phyloP scores from a whole-genome alignment of 64 coral and sea anemone genomes.

The Actinia tenebrosa region DNA sequence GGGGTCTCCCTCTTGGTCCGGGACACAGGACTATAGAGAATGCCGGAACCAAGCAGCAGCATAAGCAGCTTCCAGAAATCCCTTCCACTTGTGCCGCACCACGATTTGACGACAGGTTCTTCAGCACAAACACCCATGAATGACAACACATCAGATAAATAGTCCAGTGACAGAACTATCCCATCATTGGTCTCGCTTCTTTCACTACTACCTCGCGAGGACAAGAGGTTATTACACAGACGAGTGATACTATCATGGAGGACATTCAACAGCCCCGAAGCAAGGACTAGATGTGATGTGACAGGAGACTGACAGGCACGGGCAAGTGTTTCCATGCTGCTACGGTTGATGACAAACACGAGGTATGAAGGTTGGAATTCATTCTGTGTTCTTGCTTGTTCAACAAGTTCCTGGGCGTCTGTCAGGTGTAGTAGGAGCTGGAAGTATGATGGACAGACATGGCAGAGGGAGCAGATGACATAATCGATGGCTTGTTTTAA shows the following conservation, averaged over 20 bases:
- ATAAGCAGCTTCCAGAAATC: slow-evolving; percentile 42
- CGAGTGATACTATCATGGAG: background rate
- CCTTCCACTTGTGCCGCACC: slow-evolving; percentile 39
- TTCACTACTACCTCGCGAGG: background rate
- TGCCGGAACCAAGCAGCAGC: background rate
- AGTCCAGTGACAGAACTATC: slow-evolving; percentile 16
- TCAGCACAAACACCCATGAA: slow-evolving; percentile 22
- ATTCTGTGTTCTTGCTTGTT: slow-evolving; percentile 1
- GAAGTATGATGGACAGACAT: slow-evolving; percentile 51
- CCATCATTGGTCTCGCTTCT: slow-evolving; percentile 20
- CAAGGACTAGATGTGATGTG: slow-evolving; percentile 40
- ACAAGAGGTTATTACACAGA: slow-evolving; percentile 5
- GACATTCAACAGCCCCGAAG: slow-evolving; percentile 47
- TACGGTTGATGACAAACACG: slow-evolving; percentile 18
- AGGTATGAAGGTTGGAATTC: background rate
- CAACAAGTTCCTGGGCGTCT: slow-evolving; percentile 33
- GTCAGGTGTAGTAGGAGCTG: slow-evolving; percentile 56
- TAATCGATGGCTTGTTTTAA: slow-evolving; percentile 85
- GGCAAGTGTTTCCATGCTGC: slow-evolving; percentile 50
- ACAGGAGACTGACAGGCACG: slow-evolving; percentile 40
- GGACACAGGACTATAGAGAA: slow-evolving; percentile 6
- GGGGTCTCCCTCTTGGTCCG: background rate
- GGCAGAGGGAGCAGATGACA: slow-evolving; percentile 61
- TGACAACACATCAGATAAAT: slow-evolving; percentile 30
- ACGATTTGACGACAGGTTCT: slow-evolving; percentile 30